Percentiles rank a stretch among this genome's conserved stretches.
phyloP scores from a whole-genome alignment of 2,113 vertebrate genomes.

The Empidonax alnorum region DNA sequence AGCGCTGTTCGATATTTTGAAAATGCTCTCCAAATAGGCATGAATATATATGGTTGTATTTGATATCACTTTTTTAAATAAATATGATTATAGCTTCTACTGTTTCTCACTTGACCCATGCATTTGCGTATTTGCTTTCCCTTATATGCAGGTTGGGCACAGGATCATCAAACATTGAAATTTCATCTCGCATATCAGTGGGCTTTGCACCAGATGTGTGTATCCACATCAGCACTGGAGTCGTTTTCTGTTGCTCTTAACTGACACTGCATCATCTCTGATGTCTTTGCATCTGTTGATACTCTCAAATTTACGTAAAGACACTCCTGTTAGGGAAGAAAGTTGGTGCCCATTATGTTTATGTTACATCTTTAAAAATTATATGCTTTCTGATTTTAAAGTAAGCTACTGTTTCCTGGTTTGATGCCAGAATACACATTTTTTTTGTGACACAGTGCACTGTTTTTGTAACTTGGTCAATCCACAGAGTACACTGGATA shows the following conservation, averaged over 20 bases:
- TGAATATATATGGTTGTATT: slow-evolving; percentile 71
- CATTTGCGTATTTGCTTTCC: neutral
- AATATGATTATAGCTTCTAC: slow-evolving; percentile 70
- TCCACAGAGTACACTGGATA: neutral
- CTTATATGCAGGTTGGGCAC: neutral
- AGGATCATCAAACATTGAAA: neutral
- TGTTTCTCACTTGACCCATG: neutral
- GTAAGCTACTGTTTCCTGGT: neutral
- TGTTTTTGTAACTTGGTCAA: neutral
- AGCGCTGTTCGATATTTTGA: slow-evolving; percentile 38
- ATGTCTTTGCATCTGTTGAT: neutral
- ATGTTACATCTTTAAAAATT: neutral
- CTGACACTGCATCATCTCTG: neutral
- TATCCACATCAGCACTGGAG: neutral
- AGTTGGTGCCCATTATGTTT: neutral
- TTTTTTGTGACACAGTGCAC: neutral
- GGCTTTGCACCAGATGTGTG: neutral
- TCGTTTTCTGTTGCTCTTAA: neutral
- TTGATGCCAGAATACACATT: neutral
- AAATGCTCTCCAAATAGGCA: slow-evolving; percentile 58
- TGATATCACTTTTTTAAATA: slow-evolving; percentile 73
- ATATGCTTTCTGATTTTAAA: neutral
- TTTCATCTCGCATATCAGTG: neutral
- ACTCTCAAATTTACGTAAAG: neutral
- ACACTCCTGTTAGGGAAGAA: neutral